phyloP scores from a whole-genome alignment of 2,113 vertebrate genomes.

The Ptyas mucosa region DNA sequence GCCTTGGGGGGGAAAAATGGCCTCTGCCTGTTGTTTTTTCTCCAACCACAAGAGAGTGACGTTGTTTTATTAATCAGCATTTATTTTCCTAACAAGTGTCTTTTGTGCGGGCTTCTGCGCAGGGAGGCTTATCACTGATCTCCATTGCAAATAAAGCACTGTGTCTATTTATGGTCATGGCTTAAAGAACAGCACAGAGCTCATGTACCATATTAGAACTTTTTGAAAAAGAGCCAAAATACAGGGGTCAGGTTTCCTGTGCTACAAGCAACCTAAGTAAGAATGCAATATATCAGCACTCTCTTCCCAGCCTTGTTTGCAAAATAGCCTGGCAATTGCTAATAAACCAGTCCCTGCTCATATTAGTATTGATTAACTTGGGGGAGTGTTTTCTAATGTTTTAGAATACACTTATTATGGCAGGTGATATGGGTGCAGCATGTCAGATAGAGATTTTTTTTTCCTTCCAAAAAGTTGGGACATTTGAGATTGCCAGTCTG shows the following conservation, averaged over 20 bases:
- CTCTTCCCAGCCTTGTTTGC: constrained; percentile 38
- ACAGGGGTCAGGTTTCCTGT: constrained; percentile 75
- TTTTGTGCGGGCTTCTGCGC: constrained; percentile 32
- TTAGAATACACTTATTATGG: background rate
- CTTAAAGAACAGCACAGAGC: constrained; percentile 65
- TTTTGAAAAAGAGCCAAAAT: constrained; percentile 71
- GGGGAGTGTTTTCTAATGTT: constrained; percentile 54
- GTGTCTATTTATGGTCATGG: constrained; percentile 63
- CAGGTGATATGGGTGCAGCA: constrained; percentile 20
- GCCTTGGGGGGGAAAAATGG: background rate
- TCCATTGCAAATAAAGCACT: constrained; percentile 65
- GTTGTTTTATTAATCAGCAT: constrained; percentile 42
- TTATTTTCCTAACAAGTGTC: constrained; percentile 49
- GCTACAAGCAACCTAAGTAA: constrained; percentile 62
- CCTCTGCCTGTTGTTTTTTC: constrained; percentile 25
- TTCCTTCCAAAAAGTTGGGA: background rate
- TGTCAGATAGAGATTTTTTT: background rate
- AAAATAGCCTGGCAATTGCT: constrained; percentile 53
- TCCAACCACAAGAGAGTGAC: constrained; percentile 38
- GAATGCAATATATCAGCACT: constrained; percentile 25
- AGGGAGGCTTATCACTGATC: constrained; percentile 58
- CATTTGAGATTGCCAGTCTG: background rate
- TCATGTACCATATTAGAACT: constrained; percentile 65
- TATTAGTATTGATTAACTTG: constrained; percentile 56
- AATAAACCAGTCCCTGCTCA: constrained; percentile 61